Percentiles rank a stretch among this genome's conserved stretches.
phyloP scores from a whole-genome alignment of 2,113 vertebrate genomes.

The Phalacrocorax aristotelis region DNA sequence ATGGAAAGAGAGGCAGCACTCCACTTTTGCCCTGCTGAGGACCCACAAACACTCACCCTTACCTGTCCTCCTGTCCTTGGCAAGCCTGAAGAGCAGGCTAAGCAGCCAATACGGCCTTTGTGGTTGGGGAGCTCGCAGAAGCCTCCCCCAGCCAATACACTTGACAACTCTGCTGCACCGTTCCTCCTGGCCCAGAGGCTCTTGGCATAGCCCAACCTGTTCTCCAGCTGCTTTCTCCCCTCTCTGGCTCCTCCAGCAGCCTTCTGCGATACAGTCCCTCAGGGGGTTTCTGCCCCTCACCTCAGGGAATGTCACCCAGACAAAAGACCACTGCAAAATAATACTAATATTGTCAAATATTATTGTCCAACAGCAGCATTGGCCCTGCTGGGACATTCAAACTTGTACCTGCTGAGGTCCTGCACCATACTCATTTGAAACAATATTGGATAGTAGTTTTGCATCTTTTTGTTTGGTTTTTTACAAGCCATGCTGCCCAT shows the following conservation, averaged over 20 bases:
- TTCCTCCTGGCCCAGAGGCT: not conserved
- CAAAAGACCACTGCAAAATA: not conserved
- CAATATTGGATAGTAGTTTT: not conserved
- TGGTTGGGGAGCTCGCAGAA: not conserved
- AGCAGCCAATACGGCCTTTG: not conserved
- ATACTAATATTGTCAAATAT: not conserved
- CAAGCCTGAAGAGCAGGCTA: not conserved
- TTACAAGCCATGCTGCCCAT: not conserved
- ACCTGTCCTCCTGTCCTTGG: not conserved
- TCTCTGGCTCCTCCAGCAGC: not conserved
- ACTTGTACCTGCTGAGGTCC: not conserved
- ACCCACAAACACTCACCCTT: not conserved
- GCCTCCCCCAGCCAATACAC: not conserved
- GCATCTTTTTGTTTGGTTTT: not conserved
- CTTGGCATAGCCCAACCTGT: not conserved
- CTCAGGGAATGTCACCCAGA: not conserved
- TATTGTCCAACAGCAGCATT: not conserved
- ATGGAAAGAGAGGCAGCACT: not conserved
- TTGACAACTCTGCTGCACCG: not conserved
- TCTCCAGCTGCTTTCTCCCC: not conserved
- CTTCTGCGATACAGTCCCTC: not conserved
- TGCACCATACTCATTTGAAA: not conserved
- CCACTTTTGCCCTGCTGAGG: not conserved
- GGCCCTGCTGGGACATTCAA: not conserved
- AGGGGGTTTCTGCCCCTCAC: not conserved